Conservation (phyloP, 1,140 invertebrate species). For the Hestina assimilis region DNA sequence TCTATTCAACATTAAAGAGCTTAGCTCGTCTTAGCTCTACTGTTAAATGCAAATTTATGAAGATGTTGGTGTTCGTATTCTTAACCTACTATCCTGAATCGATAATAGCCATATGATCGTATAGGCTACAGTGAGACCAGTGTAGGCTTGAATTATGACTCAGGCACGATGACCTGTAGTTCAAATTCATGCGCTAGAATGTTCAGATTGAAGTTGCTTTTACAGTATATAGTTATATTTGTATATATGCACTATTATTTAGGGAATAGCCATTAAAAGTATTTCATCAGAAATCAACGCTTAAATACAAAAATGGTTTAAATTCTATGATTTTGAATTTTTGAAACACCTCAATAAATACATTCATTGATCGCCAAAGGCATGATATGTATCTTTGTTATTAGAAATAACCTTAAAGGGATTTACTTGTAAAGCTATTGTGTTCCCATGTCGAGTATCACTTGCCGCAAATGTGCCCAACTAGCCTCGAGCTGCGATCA, state of each 20-base stretch:
- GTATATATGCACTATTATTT: too few relatives aligned
- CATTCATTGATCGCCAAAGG: neutral
- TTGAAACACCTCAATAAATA: neutral
- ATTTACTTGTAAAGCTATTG: slow-evolving; percentile 36
- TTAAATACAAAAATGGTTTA: too few relatives aligned
- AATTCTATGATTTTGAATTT: too few relatives aligned
- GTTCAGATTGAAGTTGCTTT: neutral
- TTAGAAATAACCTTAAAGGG: slow-evolving; percentile 35
- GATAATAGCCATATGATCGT: slow-evolving; percentile 20
- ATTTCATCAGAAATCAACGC: too few relatives aligned
- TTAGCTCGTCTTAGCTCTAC: too few relatives aligned
- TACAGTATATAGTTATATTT: too few relatives aligned
- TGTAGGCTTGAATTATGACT: slow-evolving; percentile 7
- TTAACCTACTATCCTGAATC: slow-evolving; percentile 22
- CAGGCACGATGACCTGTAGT: slow-evolving; percentile 7
- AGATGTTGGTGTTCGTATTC: neutral
- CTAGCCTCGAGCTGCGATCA: slow-evolving; percentile 63
- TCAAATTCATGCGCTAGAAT: slow-evolving; percentile 6
- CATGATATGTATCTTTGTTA: slow-evolving; percentile 1
- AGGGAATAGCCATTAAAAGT: too few relatives aligned
- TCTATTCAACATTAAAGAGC: too few relatives aligned
- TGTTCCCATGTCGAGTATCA: slow-evolving; percentile 53
- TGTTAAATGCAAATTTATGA: slow-evolving; percentile 7
- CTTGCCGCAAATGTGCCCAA: slow-evolving; percentile 55
- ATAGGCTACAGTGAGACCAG: neutral